Evolutionary conservation across 2,888 invertebrate species (phyloP), one percentile per base, ranked within the genome.

Genomic region (Hartigia nigra): DNA sequence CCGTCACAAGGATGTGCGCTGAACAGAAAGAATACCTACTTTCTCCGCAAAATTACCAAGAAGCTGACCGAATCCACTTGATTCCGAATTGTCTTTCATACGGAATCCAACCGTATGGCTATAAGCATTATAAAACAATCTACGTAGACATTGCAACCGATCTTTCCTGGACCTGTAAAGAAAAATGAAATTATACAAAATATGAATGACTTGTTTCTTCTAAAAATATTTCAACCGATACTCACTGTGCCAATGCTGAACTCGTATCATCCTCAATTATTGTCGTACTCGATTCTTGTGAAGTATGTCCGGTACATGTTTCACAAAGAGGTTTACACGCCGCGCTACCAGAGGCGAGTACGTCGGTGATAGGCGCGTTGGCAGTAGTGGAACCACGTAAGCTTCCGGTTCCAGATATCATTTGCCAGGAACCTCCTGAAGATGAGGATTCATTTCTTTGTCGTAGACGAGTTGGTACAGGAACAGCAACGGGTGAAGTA

Each of bases 351-450:
- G 90, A 87, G 34, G 87, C 85, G 31, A 87, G 81, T 31, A 87
- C 88, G n/a, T 90, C 90, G 11, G 87, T 84, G 72, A 90, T 86
- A 70, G 86, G 83, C 32, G 88, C 87, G 80, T 90, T 91, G 74
- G 91, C 90, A 12, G 93, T 92, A 12, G 93, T 92, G 12, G 94
- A 93, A 74, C 93, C 93, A 34, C 93, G 91, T 74, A 94, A 88
- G 88, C 95, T 95, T 31, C 95, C 95, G 12, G 95, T 94, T 12
- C 94, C 94, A 12, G 94, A 94, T 80, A 95, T 94, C 88, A 95
- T 93, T 89, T 95, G 95, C 95, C 95, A 95, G 85, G 95, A 95
- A 78, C 94, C 94, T 74, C 92, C 92, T 82, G 93, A 93, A 76
- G 93, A 92, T 69, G 94, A 94, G 23, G 94, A 94, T 76, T 95